Evolutionary conservation across 1,140 invertebrate species (phyloP), one percentile per base, ranked within the genome.

Genomic region (Dendrolimus kikuchii): DNA sequence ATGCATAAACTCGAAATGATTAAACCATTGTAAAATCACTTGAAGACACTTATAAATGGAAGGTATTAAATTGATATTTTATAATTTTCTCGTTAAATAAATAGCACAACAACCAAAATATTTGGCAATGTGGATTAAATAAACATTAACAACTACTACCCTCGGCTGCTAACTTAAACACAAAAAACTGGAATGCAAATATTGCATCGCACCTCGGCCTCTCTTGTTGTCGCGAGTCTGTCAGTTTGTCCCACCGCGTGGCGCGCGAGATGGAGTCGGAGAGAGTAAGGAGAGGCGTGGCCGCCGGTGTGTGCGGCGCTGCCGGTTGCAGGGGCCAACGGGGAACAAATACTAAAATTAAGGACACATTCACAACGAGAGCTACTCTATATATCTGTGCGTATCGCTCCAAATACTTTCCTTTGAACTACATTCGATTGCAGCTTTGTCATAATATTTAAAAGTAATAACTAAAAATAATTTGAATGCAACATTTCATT

Each of bases 41-140:
- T 68, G 67, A 78, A 81, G 68, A 79, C 73, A 80, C 76, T 70
- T 73, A 77, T 53, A 60, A 65, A 77, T 81, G 81, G 77, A 84
- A 86, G 81, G 79, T 84, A 81, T 71, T 82, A 81, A 71, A 75
- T 79, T 79, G 72, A 77, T 77, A 73, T 71, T 77, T 76, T 64
- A 66, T 63, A 73, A 68, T 67, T 66, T 42, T 71, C 68, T 60
- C 66, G 66, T 74, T 68, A 77, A 84, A 84, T 83, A 81, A 84
- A 83, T 81, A 86, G 81, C 83, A 86, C 83, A 86, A 83, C 78
- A 78, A 84, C 81, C 83, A 84, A 84, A 72, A 77, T 79, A 86
- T 84, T 86, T 86, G 82, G 82, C 71, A 86, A 81, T 80, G 74
- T 80, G 78, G 69, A 77, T 77, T 71, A 79, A 78, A 71, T 74